phyloP scores from a whole-genome alignment of 2,888 invertebrate genomes.

The Oligia latruncula region DNA sequence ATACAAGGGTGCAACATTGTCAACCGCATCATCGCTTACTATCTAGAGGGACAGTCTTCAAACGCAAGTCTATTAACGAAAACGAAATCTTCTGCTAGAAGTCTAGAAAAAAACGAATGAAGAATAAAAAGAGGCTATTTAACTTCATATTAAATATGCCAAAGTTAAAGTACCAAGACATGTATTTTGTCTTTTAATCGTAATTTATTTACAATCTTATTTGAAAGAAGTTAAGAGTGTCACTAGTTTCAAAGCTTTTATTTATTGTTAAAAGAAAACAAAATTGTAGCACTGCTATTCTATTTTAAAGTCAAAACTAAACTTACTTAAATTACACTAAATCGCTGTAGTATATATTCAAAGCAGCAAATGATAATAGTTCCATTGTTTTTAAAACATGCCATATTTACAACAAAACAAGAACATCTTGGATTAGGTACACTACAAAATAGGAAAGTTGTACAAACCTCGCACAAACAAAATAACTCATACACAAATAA shows the following conservation, averaged over 20 bases:
- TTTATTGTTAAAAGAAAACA: not conserved
- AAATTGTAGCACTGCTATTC: not conserved
- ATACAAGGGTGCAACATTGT: too few relatives aligned
- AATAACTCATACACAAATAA: slow-evolving; percentile 42
- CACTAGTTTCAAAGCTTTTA: not conserved
- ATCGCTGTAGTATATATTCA: not conserved
- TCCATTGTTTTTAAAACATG: not conserved
- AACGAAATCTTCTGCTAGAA: not conserved
- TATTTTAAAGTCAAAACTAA: not conserved
- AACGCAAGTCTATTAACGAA: not conserved
- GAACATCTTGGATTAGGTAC: slow-evolving; percentile 1
- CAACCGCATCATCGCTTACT: not conserved
- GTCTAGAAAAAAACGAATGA: not conserved
- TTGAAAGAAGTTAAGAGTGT: not conserved
- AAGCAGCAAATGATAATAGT: not conserved
- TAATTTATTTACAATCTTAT: slow-evolving; percentile 5
- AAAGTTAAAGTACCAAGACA: slow-evolving; percentile 13
- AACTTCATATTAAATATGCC: not conserved
- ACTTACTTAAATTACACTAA: not conserved
- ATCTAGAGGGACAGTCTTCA: not conserved
- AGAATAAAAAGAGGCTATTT: too few relatives aligned
- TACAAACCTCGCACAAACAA: slow-evolving; percentile 12
- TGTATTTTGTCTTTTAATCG: not conserved
- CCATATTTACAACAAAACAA: not conserved
- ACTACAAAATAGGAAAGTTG: not conserved